Base-by-base conservation (phyloP, 2,797 vertebrate genomes). In the Presbytis comata region DNA sequence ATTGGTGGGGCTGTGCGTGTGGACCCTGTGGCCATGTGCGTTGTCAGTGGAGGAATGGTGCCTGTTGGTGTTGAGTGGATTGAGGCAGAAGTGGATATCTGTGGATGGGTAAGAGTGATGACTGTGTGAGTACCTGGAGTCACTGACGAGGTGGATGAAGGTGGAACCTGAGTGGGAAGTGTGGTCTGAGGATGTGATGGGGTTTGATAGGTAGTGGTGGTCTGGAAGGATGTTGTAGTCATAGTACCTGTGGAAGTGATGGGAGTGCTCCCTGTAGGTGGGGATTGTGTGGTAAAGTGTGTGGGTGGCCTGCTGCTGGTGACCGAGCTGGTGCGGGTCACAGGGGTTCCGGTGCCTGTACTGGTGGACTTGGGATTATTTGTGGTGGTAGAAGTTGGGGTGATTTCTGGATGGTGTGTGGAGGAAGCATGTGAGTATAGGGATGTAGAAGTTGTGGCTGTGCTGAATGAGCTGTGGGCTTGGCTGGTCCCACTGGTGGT, bases 1-100 rank as follows among this genome's bases (percentile, higher is more conserved):
- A 39, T 3, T 13, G 36, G 36, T 12, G 10, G 10, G 70, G 6
- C 2, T 24, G 22, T 53, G 6, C 17, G 36, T 0, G 28, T 10
- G 8, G 59, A 3, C 0, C 6, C 5, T 0, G 59, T 36, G 5
- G 0, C 1, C 0, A 0, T 4, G 0, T 26, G 0, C 0, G 17
- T 5, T 0, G 13, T 6, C 0, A 13, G 55, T 67, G 64, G 64
- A 33, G 30, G 16, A n/a, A 67, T 22, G 0, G 14, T 67, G 9
- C 6, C 30, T 13, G 67, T 16, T 3, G 88, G 0, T 1, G 3
- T 36, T 8, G 33, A n/a, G 33, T 70, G 33, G 16, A 16, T 70
- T 1, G 33, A n/a, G 1, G 1, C 0, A 1, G 28, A 3, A n/a
- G 41, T 13, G 22, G 55, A 57, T 3, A 57, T 24, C 4, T 3